Base-by-base conservation (phyloP, 2,888 invertebrate genomes). In the Eretmocerus hayati region DNA sequence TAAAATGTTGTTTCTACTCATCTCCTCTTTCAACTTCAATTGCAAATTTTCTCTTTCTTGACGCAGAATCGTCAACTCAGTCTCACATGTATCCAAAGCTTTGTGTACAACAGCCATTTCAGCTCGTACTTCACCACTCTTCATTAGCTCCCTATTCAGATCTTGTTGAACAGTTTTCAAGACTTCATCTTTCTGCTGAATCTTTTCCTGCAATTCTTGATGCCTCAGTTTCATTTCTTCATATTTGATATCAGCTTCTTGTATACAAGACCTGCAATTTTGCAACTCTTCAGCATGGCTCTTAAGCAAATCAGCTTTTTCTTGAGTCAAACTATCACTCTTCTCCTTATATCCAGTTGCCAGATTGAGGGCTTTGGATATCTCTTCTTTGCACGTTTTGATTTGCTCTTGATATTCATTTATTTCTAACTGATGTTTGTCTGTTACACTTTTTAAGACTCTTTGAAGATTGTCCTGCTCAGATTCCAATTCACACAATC, bases 291-390 rank as follows among this genome's bases (percentile, higher is more conserved):
- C 63, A 0, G 65, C 66, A 42, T 69, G 68, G 47, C n/a, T 49
- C 46, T 65, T 64, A 5, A 71, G 46, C n/a, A 66, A 40, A 4
- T 62, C 61, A n/a, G 69, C 42, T 54, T 66, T 69, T 43, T 72
- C 71, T 56, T 65, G 66, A 4, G 65, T 63, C 18, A 63, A 42
- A 36, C 36, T 50, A 45, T 72, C 70, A 48, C 66, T 63, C 52
- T 72, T 71, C 35, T 67, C 67, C 58, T 69, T 69, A 52, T 72
- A 72, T 3, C 71, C 70, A 18, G 67, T 66, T 16, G 69, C 84
- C 32, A 87, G 64, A 58, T 81, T 81, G 36, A 86, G 67, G 31
- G 85, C 81, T 72, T 85, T 84, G 23, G 84, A 79, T 2, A 86
- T 71, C 72, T 90, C 89, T 5, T 77, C 75, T 71, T 88, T 87